Conservation (phyloP, 2,888 invertebrate species). For the Copidosoma aretas region DNA sequence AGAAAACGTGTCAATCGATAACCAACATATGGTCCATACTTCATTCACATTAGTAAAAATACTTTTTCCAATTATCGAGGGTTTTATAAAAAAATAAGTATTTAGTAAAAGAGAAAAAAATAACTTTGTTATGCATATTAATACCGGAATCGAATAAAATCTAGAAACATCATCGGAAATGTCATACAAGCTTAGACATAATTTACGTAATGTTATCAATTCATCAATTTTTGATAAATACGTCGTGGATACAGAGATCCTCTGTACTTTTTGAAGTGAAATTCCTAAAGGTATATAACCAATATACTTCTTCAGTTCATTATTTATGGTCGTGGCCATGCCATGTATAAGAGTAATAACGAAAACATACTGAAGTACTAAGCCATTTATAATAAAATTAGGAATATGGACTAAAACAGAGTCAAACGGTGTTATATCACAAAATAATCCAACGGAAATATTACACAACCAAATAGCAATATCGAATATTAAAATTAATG, state of each 20-base stretch:
- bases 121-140: constrained; percentile 29
- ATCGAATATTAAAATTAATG: constrained; percentile 5
- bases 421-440: neutral
- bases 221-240: constrained; percentile 4
- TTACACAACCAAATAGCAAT: constrained; percentile 5
- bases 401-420: constrained; percentile 13
- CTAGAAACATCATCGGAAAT: constrained; percentile 20
- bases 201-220: constrained; percentile 12
- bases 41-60: constrained; percentile 5
- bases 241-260: no score
- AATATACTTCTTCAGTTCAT: constrained; percentile 6
- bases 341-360: constrained; percentile 14
- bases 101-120: constrained; percentile 36
- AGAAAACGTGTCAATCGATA: constrained; percentile 29
- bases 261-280: no score
- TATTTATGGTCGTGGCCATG: constrained; percentile 10
- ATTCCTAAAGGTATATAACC: neutral
- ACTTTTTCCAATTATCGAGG: constrained; percentile 14
- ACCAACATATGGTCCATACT: constrained; percentile 23
- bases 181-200: constrained; percentile 14
- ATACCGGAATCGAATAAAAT: constrained; percentile 28
- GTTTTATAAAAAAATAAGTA: constrained; percentile 33
- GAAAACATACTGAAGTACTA: constrained; percentile 24
- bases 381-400: constrained; percentile 17
- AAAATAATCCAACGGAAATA: constrained; percentile 6